Conservation (phyloP, 2,797 vertebrate species). For the Parauchenoglanis punctatus region DNA sequence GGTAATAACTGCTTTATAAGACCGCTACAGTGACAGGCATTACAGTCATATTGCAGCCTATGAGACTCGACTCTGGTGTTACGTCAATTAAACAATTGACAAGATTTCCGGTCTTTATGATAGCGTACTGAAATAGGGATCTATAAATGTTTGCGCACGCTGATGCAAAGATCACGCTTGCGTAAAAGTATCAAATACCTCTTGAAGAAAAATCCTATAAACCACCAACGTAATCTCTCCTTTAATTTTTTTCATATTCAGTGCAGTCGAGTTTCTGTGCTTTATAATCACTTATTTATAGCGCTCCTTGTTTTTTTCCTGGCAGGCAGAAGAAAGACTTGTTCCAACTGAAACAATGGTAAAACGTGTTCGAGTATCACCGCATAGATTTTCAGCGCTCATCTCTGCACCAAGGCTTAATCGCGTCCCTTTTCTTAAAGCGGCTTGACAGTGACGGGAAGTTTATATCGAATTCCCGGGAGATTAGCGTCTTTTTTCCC, state of each 20-base stretch:
- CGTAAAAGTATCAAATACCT: background rate
- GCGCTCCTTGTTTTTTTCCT: background rate
- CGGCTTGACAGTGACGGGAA: constrained; percentile 69
- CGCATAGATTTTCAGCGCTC: constrained; percentile 52
- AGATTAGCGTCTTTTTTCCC: constrained; percentile 78
- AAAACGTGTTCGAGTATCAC: constrained; percentile 41
- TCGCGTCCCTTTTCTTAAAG: constrained; percentile 68
- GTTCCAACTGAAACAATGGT: constrained; percentile 52
- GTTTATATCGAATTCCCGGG: constrained; percentile 78
- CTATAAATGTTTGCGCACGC: background rate
- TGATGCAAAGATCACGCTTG: background rate
- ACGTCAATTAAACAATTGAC: background rate
- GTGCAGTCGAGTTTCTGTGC: background rate
- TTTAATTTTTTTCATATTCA: background rate
- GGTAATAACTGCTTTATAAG: background rate
- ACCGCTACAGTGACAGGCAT: background rate
- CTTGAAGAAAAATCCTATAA: background rate
- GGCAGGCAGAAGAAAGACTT: constrained; percentile 47
- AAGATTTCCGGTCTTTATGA: background rate
- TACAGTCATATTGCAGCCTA: too few relatives aligned
- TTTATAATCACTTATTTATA: constrained; percentile 45
- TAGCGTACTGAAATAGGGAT: background rate
- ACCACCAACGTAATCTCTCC: background rate
- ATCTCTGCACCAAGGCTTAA: constrained; percentile 70
- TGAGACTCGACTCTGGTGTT: background rate